A percentile compares a stretch with the other conserved stretches of the same genome.
Evolutionary conservation across 2,888 invertebrate genomes (phyloP).

Genomic region (Drosophila imparisetae): DNA sequence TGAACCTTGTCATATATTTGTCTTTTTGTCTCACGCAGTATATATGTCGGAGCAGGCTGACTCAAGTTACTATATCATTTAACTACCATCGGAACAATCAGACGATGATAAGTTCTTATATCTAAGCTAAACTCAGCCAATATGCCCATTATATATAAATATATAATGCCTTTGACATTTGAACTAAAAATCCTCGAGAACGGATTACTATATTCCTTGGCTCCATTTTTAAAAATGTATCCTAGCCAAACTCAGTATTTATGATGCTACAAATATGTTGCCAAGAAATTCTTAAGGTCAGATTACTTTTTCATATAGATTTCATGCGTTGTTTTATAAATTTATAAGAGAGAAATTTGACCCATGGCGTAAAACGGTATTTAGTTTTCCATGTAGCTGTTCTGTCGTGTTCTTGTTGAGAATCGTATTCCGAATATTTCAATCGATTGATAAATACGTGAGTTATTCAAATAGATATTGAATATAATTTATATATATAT

Average conservation of each 20-base stretch:
- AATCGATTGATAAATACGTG: neutral
- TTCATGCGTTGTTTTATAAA: neutral
- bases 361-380: neutral
- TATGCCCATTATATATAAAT: neutral
- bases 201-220: neutral
- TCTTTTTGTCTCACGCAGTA: neutral
- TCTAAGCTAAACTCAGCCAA: neutral
- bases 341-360: neutral
- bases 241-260: neutral
- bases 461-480: neutral
- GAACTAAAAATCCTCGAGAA: accelerated
- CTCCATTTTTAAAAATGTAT: neutral
- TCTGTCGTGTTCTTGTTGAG: neutral
- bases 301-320: neutral
- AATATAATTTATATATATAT: neutral
- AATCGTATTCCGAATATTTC: neutral
- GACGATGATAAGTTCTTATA: neutral
- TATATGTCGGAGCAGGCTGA: neutral
- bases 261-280: neutral
- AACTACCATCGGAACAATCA: too few species aligned
- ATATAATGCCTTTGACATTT: neutral
- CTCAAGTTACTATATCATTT: neutral
- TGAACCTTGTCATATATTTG: neutral
- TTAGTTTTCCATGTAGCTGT: neutral
- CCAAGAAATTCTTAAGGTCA: neutral